phyloP scores from a whole-genome alignment of 2,797 vertebrate species.

The Hippopotamyrus pictus region DNA sequence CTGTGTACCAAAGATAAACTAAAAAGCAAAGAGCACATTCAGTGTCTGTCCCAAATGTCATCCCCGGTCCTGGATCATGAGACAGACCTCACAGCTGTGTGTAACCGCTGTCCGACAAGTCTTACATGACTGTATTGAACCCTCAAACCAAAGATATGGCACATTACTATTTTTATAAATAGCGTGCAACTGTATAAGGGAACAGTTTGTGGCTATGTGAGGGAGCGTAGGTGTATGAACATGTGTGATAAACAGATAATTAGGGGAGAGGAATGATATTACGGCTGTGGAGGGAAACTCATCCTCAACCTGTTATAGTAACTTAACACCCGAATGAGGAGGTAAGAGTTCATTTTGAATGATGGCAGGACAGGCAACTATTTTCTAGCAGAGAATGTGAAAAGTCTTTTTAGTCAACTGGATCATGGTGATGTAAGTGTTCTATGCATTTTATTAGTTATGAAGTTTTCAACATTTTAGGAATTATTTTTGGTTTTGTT shows the following conservation, averaged over 20 bases:
- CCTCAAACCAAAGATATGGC: constrained; percentile 6
- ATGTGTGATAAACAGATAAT: not conserved
- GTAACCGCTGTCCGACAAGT: not conserved
- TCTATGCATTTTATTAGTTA: constrained; percentile 40
- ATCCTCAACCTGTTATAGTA: not conserved
- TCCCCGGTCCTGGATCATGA: not conserved
- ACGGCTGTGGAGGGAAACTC: not conserved
- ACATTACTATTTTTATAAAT: constrained; percentile 16
- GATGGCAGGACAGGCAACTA: not conserved
- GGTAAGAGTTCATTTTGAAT: not conserved
- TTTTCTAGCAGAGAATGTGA: constrained; percentile 35
- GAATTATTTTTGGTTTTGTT: constrained; percentile 33
- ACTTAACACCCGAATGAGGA: not conserved
- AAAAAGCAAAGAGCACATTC: constrained; percentile 6
- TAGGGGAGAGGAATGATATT: not conserved
- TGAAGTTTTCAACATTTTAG: constrained; percentile 44
- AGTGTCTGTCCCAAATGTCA: not conserved
- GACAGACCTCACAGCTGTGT: not conserved
- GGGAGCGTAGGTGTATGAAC: not conserved
- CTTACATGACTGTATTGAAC: not conserved
- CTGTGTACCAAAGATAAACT: constrained; percentile 1
- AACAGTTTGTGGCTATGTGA: not conserved
- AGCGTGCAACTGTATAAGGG: not conserved
- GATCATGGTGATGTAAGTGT: constrained; percentile 39
- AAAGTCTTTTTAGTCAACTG: constrained; percentile 51